Base-by-base conservation (phyloP, 2,113 vertebrate genomes). In the Oryzias melastigma region DNA sequence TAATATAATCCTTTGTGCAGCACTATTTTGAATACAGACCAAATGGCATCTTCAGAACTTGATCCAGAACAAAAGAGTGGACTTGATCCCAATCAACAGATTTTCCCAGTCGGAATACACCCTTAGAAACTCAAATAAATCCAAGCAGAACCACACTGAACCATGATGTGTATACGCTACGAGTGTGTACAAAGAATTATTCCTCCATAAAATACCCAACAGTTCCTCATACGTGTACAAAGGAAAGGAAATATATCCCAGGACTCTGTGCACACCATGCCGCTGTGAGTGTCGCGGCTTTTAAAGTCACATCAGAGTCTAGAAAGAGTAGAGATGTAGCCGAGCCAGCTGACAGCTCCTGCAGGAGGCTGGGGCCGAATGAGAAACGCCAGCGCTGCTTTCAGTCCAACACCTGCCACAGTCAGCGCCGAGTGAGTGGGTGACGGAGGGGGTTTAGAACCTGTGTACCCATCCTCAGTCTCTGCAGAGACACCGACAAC, bases 361-460 rank as follows among this genome's bases (percentile, higher is more conserved):
- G 80, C 58, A 40, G 78, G 58, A 82, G 67, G 69, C 46, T 48
- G 14, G 25, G 62, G 58, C 65, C 53, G 58, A 62, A 73, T 5
- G 61, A 75, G 73, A 58, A 62, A 68, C 81, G 82, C 73, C 74
- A 27, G 58, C 53, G 27, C 75, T 78, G 82, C 73, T 20, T 35
- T 68, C 75, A 76, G 81, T 57, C 73, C 58, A 59, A 65, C 81
- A 85, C 71, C 85, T 87, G 88, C 83, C 84, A 82, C 79, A 71
- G 78, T 60, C 65, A 68, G 75, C 40, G 14, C 62, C 68, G 76
- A 54, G 73, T 48, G 57, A 69, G 75, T 51, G 1, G 61, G 65
- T 68, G 77, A 78, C 73, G 48, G 63, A 51, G 44, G 81, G 62
- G 63, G 45, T 76, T 71, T 60, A 58, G 62, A 74, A 52, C 67